Evolutionary conservation across 2,113 vertebrate genomes (phyloP).

Genomic region (Atrichornis clamosus): DNA sequence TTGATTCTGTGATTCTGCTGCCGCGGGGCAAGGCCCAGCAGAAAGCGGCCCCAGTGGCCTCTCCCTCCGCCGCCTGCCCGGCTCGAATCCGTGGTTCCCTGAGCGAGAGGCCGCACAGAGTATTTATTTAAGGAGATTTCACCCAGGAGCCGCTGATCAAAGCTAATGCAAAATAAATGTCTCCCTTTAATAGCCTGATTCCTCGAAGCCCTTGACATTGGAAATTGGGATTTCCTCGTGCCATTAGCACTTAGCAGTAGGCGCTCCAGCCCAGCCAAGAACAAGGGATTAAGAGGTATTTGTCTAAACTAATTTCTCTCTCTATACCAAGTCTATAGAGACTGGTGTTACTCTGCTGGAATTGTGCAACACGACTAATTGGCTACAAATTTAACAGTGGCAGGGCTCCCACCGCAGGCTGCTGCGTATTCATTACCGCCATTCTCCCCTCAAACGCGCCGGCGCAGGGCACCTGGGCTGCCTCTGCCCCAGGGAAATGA

Average conservation of each 20-base stretch:
- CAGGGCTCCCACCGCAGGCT: slow-evolving; percentile 67
- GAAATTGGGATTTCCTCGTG: slow-evolving; percentile 78
- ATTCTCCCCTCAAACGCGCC: neutral
- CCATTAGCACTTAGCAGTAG: slow-evolving; percentile 79
- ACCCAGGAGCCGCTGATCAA: slow-evolving; percentile 70
- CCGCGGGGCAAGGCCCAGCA: neutral
- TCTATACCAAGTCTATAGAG: slow-evolving; percentile 76
- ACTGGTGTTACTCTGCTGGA: slow-evolving; percentile 77
- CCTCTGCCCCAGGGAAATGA: neutral
- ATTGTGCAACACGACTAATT: slow-evolving; percentile 81
- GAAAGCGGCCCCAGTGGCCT: neutral
- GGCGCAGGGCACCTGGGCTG: neutral
- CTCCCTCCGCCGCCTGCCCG: neutral
- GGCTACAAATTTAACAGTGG: slow-evolving; percentile 81
- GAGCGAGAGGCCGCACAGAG: slow-evolving; percentile 7
- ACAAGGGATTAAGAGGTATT: slow-evolving; percentile 80
- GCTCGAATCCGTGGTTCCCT: neutral
- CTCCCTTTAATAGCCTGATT: slow-evolving; percentile 70
- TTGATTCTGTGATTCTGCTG: neutral
- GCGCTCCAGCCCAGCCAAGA: slow-evolving; percentile 74
- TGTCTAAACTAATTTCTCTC: slow-evolving; percentile 82
- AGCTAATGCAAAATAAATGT: slow-evolving; percentile 73
- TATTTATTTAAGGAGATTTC: slow-evolving; percentile 67
- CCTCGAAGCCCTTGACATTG: slow-evolving; percentile 76
- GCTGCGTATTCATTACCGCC: slow-evolving; percentile 9